Evolutionary conservation across 1,140 invertebrate species (phyloP).

Genomic region (Charaxes varanes): DNA sequence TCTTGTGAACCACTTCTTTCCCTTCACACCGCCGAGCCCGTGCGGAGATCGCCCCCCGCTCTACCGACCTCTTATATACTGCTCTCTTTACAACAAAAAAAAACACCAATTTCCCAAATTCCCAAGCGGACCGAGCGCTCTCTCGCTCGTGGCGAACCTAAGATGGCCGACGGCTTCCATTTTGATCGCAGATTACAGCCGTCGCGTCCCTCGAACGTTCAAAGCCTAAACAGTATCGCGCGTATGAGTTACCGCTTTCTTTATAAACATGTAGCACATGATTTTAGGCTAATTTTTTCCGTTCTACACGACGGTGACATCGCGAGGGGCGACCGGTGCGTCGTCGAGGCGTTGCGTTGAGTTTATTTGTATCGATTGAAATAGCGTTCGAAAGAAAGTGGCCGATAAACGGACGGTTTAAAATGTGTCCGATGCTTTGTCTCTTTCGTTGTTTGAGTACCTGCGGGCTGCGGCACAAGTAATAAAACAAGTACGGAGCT

Average conservation of each 20-base stretch:
- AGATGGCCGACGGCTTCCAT: conserved; percentile 70
- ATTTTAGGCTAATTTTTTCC: conserved; percentile 61
- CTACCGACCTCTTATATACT: conserved; percentile 71
- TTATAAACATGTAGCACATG: conserved; percentile 58
- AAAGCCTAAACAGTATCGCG: conserved; percentile 55
- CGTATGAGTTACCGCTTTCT: conserved; percentile 31
- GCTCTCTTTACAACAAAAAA: conserved; percentile 70
- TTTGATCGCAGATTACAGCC: conserved; percentile 68
- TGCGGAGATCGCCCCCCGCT: conserved; percentile 51
- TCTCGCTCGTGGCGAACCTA: conserved; percentile 67
- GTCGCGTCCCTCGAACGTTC: conserved; percentile 51
- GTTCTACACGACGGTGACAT: conserved; percentile 41
- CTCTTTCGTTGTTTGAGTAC: conserved; percentile 46
- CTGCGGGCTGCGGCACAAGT: conserved; percentile 32
- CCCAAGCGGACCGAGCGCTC: conserved; percentile 59
- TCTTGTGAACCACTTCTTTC: conserved; percentile 44
- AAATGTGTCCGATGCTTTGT: conserved; percentile 46
- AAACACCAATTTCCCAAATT: conserved; percentile 73
- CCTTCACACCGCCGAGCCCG: conserved; percentile 68
- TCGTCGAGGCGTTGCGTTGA: conserved; percentile 4
- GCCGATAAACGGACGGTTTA: conserved; percentile 36
- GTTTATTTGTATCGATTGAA: conserved; percentile 58
- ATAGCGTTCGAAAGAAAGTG: conserved; percentile 41
- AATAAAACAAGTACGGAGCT: conserved; percentile 31
- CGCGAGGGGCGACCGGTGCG: not conserved